Percentiles rank a stretch among this genome's conserved stretches.
phyloP scores from a whole-genome alignment of 1,140 invertebrate genomes.

The Aphelinus atriplicis region DNA sequence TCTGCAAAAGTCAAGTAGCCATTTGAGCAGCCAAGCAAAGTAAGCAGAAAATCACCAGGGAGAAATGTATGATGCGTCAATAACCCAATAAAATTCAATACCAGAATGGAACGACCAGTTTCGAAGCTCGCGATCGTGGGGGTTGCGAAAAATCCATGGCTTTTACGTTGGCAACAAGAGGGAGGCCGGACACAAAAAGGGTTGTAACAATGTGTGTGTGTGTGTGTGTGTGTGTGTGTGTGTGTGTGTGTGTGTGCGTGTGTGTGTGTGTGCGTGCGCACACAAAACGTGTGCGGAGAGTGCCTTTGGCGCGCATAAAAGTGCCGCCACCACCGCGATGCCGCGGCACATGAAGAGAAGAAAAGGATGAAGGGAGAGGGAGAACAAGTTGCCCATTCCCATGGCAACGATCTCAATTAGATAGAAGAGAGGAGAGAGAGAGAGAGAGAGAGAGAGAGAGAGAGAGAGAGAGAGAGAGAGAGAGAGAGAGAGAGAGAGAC shows the following conservation, averaged over 20 bases:
- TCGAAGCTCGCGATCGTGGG: background rate
- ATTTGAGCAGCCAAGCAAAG: too few relatives aligned
- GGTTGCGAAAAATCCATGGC: conserved; percentile 16
- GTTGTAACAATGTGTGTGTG: background rate
- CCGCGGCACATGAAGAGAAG: background rate
- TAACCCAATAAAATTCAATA: too few relatives aligned
- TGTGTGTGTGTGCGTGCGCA: background rate
- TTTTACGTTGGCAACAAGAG: conserved; percentile 23
- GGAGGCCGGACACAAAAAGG: background rate
- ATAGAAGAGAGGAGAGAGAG: conserved; percentile 52
- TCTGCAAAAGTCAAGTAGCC: too few relatives aligned
- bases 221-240: too few relatives aligned
- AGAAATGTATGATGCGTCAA: too few relatives aligned
- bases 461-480: conserved; percentile 47
- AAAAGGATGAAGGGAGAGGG: conserved; percentile 7
- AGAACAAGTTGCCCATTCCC: conserved; percentile 55
- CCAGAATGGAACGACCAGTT: too few relatives aligned
- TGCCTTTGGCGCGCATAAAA: too few relatives aligned
- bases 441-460: conserved; percentile 45
- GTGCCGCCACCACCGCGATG: too few relatives aligned
- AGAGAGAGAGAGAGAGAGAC: conserved; percentile 46
- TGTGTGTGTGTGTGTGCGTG: background rate
- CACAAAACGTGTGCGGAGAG: too few relatives aligned
- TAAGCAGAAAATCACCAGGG: too few relatives aligned
- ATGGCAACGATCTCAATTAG: conserved; percentile 63